A percentile compares a stretch with the other conserved stretches of the same genome.
Evolutionary conservation across 2,113 vertebrate genomes (phyloP).

Genomic region (Bungarus multicinctus): DNA sequence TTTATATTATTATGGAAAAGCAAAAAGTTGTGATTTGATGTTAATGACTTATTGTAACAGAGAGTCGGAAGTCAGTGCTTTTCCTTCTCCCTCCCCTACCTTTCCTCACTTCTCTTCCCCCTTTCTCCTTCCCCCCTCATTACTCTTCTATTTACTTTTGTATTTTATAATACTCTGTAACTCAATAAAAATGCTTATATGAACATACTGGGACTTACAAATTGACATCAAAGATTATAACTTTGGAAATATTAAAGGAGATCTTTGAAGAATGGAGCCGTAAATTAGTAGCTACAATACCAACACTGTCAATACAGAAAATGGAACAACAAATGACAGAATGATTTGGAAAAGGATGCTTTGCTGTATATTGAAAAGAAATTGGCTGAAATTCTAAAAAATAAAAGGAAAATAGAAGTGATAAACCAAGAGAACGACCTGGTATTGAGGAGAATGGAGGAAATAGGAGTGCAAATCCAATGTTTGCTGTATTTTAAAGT

Average conservation of each 20-base stretch:
- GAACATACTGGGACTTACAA: not conserved
- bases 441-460: not conserved
- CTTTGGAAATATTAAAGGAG: not conserved
- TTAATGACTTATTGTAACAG: no score
- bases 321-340: not conserved
- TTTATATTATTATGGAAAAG: no score
- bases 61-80: no score
- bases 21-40: no score
- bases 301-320: not conserved
- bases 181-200: no score
- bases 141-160: no score
- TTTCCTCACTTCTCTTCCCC: no score
- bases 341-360: not conserved
- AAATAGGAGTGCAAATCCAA: not conserved
- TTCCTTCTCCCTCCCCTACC: no score
- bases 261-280: not conserved
- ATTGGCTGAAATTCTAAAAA: not conserved
- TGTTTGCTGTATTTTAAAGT: not conserved
- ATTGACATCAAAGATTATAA: not conserved
- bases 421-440: not conserved
- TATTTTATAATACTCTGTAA: no score
- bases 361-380: not conserved
- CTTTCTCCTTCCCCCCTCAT: no score
- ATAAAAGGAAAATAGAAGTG: not conserved
- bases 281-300: not conserved